These are phyloP conservation scores for Pterois miles DNA, from an alignment of 2,797 vertebrate genomes.

Conservation along the genomic window DNA sequence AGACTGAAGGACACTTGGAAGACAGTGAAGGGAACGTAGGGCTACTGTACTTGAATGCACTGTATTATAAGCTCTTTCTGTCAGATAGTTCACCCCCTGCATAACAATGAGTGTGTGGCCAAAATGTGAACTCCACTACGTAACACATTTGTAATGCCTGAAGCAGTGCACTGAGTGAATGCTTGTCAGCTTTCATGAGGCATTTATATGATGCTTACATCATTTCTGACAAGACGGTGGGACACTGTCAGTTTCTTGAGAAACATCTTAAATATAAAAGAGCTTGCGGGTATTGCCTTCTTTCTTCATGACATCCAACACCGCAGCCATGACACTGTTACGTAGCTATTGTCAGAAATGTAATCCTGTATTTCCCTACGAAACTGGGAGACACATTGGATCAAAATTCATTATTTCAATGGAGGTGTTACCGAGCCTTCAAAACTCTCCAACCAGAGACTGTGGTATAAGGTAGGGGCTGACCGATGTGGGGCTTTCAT, in stretches of 20 bases:
- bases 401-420: too few species aligned
- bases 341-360: not conserved
- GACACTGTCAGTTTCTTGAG: constrained; percentile 44
- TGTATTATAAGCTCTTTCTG: not conserved
- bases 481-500: too few species aligned
- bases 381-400: not conserved
- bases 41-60: not conserved
- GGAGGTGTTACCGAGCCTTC: too few species aligned
- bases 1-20: not conserved
- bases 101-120: constrained; percentile 10
- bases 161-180: constrained; percentile 42
- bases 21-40: not conserved
- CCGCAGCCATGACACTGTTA: not conserved
- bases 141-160: constrained; percentile 36
- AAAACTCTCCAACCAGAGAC: too few species aligned
- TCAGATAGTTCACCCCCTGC: not conserved
- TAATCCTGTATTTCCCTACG: not conserved
- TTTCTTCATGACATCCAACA: not conserved
- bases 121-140: constrained; percentile 30
- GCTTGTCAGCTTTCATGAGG: constrained; percentile 56
- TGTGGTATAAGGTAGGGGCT: too few species aligned
- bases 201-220: constrained; percentile 46
- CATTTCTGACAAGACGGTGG: constrained; percentile 51
- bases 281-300: constrained; percentile 1
- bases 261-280: constrained; percentile 45